phyloP scores from a whole-genome alignment of 1,140 invertebrate species.

The Lepidurus couesii region DNA sequence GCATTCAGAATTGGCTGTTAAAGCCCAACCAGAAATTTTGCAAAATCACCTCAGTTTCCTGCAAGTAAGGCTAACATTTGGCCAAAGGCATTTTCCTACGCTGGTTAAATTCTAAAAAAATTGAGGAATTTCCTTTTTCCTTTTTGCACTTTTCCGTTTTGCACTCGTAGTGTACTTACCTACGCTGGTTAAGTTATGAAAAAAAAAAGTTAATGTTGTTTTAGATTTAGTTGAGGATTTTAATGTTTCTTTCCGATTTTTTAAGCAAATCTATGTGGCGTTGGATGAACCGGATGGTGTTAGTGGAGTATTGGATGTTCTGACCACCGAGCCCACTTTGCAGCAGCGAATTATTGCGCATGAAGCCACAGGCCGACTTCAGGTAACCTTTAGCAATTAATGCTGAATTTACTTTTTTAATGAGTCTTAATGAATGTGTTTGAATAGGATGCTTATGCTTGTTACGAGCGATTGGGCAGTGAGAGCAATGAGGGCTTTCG shows the following conservation, averaged over 20 bases:
- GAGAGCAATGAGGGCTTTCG: conserved; percentile 24
- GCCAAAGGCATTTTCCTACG: too few relatives aligned
- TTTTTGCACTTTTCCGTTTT: too few relatives aligned
- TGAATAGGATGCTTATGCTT: conserved; percentile 49
- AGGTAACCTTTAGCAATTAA: conserved; percentile 27
- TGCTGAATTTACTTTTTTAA: conserved; percentile 16
- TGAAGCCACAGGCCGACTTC: conserved; percentile 47
- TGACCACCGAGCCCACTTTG: conserved; percentile 46
- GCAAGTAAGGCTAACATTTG: conserved; percentile 37
- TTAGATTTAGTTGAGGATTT: too few relatives aligned
- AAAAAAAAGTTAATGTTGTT: too few relatives aligned
- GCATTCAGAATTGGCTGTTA: conserved; percentile 51
- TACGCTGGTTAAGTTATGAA: too few relatives aligned
- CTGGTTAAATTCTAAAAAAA: too few relatives aligned
- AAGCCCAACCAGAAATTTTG: conserved; percentile 41
- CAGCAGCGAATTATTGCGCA: conserved; percentile 50
- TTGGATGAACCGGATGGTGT: conserved; percentile 57
- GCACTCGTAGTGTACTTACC: too few relatives aligned
- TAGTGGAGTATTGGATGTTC: conserved; percentile 48
- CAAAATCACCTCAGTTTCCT: conserved; percentile 47
- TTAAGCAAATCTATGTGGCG: conserved; percentile 52
- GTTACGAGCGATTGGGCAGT: conserved; percentile 50
- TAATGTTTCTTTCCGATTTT: conserved; percentile 39
- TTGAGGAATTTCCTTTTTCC: too few relatives aligned
- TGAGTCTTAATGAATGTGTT: conserved; percentile 40